Evolutionary conservation across 1,140 invertebrate species (phyloP).

Genomic region (Anoplolepis gracilipes): DNA sequence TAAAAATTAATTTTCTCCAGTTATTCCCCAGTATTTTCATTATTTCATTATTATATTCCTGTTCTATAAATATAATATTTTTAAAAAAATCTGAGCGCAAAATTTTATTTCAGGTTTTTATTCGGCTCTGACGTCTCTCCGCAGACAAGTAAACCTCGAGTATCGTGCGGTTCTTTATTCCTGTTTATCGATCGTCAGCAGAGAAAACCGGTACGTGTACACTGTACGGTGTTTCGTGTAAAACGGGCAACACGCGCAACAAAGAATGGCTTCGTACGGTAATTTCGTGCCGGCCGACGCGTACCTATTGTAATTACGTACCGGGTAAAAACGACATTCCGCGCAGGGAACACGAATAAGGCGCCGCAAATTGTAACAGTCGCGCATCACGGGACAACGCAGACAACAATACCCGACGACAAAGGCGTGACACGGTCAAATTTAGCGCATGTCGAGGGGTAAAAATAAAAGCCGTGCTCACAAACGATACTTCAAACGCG

Average conservation of each 20-base stretch:
- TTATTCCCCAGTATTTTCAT: neutral
- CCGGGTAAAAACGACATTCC: neutral
- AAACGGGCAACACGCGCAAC: conserved; percentile 39
- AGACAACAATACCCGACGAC: conserved; percentile 5
- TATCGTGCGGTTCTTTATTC: conserved; percentile 53
- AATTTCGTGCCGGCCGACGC: neutral
- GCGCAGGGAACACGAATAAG: neutral
- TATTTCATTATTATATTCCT: neutral
- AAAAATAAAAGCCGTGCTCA: conserved; percentile 27
- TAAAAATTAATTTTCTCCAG: neutral
- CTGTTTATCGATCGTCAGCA: conserved; percentile 66
- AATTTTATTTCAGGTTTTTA: conserved; percentile 22
- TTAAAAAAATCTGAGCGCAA: neutral
- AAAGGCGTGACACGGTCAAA: neutral
- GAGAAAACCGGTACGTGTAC: conserved; percentile 63
- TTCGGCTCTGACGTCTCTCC: neutral
- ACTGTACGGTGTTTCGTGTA: conserved; percentile 41
- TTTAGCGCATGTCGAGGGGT: conserved; percentile 17
- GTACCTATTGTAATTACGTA: conserved; percentile 26
- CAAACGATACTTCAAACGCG: neutral
- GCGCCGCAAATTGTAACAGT: neutral
- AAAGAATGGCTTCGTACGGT: conserved; percentile 22
- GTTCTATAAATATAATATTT: neutral
- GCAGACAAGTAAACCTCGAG: neutral
- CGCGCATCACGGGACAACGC: neutral